A percentile compares a stretch with the other conserved stretches of the same genome.
Conservation (phyloP, 2,888 invertebrate species). For the Mechanitis messenoides region DNA sequence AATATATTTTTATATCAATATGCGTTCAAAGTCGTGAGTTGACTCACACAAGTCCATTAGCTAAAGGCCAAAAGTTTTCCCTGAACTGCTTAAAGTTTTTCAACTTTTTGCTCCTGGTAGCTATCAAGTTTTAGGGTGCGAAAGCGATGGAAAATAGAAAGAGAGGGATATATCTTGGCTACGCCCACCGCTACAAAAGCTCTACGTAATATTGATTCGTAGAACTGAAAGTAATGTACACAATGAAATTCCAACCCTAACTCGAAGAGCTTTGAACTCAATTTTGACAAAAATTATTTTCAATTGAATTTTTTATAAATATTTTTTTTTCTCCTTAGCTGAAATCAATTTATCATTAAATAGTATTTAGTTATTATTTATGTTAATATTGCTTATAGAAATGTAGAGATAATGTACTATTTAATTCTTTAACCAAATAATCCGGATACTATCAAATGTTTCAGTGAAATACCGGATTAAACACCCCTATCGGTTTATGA, state of each 20-base stretch:
- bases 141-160: conserved; percentile 34
- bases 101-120: conserved; percentile 34
- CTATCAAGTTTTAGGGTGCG: conserved; percentile 23
- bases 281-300: conserved; percentile 24
- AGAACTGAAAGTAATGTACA: conserved; percentile 19
- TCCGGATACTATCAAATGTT: not conserved
- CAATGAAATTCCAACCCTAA: conserved; percentile 29
- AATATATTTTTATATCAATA: too few species aligned
- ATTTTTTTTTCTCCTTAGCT: not conserved
- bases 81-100: conserved; percentile 10
- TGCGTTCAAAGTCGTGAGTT: too few species aligned
- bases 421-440: not conserved
- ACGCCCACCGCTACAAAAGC: conserved; percentile 48
- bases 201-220: conserved; percentile 52
- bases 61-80: too few species aligned
- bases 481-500: conserved; percentile 42
- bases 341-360: not conserved
- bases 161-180: conserved; percentile 37
- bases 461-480: conserved; percentile 46
- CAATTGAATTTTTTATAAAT: conserved; percentile 8
- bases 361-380: too few species aligned
- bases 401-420: too few species aligned
- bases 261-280: fast-evolving
- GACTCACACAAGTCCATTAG: too few species aligned
- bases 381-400: too few species aligned